Percentiles rank a stretch among this genome's conserved stretches.
phyloP scores from a whole-genome alignment of 2,797 vertebrate genomes.

The Capromys pilorides region DNA sequence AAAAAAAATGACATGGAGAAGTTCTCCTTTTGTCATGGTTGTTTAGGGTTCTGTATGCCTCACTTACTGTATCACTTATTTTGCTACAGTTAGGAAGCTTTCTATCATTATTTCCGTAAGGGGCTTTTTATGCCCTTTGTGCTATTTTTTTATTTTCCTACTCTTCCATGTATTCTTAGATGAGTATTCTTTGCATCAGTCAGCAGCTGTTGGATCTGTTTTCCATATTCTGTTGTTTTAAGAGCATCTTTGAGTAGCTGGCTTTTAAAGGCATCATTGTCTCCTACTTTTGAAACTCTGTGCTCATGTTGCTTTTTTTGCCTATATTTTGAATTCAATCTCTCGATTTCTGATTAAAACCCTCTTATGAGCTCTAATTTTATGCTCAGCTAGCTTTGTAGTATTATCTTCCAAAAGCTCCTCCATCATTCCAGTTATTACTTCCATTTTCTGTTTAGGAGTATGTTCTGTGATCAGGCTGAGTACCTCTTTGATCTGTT shows the following conservation, averaged over 20 bases:
- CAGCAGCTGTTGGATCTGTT: not conserved
- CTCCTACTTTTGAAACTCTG: not conserved
- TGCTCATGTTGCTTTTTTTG: not conserved
- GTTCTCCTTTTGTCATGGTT: not conserved
- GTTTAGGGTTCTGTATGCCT: not conserved
- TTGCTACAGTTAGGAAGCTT: not conserved
- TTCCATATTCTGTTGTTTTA: not conserved
- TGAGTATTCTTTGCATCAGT: not conserved
- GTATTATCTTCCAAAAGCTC: not conserved
- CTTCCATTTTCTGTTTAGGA: not conserved
- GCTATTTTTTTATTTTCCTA: not conserved
- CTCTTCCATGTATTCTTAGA: not conserved
- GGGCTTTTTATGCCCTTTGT: not conserved
- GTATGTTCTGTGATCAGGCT: not conserved
- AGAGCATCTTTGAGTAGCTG: not conserved
- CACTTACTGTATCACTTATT: not conserved
- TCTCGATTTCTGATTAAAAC: not conserved
- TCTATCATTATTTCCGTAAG: not conserved
- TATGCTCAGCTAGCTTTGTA: not conserved
- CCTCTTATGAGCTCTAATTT: not conserved
- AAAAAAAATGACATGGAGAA: not conserved
- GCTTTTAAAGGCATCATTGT: not conserved
- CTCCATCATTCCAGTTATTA: not conserved
- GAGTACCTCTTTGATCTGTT: not conserved
- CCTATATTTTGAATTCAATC: not conserved